Evolutionary conservation across 2,113 vertebrate genomes (phyloP).

Genomic region (Herpailurus yagouaroundi): DNA sequence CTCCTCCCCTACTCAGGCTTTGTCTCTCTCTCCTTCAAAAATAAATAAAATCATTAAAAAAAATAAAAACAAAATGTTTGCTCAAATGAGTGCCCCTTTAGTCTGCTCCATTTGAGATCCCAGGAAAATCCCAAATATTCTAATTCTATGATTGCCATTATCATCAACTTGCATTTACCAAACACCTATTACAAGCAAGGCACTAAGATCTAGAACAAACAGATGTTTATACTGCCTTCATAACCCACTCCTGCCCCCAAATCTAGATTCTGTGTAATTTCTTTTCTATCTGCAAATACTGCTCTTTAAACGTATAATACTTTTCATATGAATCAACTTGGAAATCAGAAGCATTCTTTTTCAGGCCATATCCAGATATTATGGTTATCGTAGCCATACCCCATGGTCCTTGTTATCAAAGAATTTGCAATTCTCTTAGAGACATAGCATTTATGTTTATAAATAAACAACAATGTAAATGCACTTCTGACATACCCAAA

Average conservation of each 20-base stretch:
- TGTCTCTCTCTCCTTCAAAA: too few species aligned
- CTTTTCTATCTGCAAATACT: slow-evolving; percentile 22
- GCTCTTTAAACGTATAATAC: not conserved
- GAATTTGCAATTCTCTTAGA: not conserved
- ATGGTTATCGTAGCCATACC: not conserved
- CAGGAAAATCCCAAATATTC: slow-evolving; percentile 45
- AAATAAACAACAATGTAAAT: slow-evolving; percentile 8
- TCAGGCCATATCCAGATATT: not conserved
- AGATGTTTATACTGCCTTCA: not conserved
- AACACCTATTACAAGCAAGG: slow-evolving; percentile 21
- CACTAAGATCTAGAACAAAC: slow-evolving; percentile 37
- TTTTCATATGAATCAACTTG: slow-evolving; percentile 7
- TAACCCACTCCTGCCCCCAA: not conserved
- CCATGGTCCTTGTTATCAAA: not conserved
- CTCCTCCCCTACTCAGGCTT: too few species aligned
- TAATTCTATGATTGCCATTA: slow-evolving; percentile 39
- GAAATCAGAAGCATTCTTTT: slow-evolving; percentile 43
- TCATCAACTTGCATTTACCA: slow-evolving; percentile 30
- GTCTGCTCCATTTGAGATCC: not conserved
- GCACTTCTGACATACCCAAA: not conserved
- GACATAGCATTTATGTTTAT: not conserved
- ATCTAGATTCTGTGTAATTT: slow-evolving; percentile 29
- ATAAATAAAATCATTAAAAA: too few species aligned
- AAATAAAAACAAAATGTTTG: not conserved
- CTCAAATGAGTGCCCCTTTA: slow-evolving; percentile 23